A percentile compares a stretch with the other conserved stretches of the same genome.
Evolutionary conservation across 2,888 invertebrate genomes (phyloP).

Genomic region (Andricus quercusramuli): DNA sequence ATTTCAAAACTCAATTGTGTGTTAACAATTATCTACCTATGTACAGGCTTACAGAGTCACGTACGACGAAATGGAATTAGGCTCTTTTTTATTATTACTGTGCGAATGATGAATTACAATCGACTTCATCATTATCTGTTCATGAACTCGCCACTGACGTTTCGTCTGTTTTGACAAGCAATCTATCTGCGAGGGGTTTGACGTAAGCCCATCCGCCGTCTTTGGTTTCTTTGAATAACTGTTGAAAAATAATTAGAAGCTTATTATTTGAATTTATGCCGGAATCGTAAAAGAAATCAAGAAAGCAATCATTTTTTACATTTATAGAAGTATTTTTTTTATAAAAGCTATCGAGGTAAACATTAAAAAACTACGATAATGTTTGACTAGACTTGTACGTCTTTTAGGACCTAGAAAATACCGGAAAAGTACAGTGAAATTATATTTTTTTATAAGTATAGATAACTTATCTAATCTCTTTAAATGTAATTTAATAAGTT

Average conservation of each 20-base stretch:
- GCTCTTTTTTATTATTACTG: conserved; percentile 43
- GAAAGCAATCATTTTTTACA: too few relatives aligned
- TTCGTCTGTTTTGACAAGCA: conserved; percentile 62
- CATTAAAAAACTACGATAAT: too few relatives aligned
- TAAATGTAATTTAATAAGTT: too few relatives aligned
- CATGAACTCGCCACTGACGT: conserved; percentile 47
- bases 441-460: too few relatives aligned
- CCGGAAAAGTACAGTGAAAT: too few relatives aligned
- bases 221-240: conserved; percentile 86
- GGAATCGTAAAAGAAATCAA: too few relatives aligned
- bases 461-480: too few relatives aligned
- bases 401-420: too few relatives aligned
- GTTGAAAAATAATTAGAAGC: conserved; percentile 55
- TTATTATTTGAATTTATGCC: not conserved
- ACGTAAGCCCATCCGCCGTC: conserved; percentile 84
- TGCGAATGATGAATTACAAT: conserved; percentile 45
- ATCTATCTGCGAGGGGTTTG: conserved; percentile 80
- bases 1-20: not conserved
- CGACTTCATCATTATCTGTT: conserved; percentile 36
- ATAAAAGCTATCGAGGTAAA: too few relatives aligned
- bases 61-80: conserved; percentile 22
- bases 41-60: conserved; percentile 26
- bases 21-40: not conserved
- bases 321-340: too few relatives aligned
- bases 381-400: too few relatives aligned